These are phyloP conservation scores for Oryzias dopingdopingensis DNA, from an alignment of 2,797 vertebrate genomes.

Conservation along the genomic window DNA sequence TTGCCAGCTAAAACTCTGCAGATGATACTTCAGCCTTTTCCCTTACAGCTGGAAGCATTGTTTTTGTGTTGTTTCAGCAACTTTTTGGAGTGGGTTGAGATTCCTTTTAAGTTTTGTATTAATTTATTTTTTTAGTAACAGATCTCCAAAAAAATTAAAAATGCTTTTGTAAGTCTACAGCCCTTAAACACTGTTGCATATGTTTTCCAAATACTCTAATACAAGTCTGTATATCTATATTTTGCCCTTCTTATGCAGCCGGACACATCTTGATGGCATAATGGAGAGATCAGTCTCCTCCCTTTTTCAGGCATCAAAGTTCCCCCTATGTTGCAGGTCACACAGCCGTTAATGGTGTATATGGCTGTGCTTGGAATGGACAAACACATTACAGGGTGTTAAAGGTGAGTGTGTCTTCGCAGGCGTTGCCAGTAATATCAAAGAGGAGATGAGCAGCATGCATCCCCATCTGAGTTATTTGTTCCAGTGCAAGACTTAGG, in stretches of 20 bases:
- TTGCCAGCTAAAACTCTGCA: not conserved
- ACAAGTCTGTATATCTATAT: not conserved
- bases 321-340: constrained; percentile 22
- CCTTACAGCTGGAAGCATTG: no score
- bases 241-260: not conserved
- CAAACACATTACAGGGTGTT: constrained; percentile 5
- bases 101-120: no score
- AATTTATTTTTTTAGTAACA: no score
- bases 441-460: constrained; percentile 8
- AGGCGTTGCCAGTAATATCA: constrained; percentile 6
- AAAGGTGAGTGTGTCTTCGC: constrained; percentile 3
- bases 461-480: constrained; percentile 4
- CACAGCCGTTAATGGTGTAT: constrained; percentile 28
- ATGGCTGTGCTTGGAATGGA: constrained; percentile 14
- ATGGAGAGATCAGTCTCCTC: constrained; percentile 13
- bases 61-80: no score
- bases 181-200: not conserved
- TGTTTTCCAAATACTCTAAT: not conserved
- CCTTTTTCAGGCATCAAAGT: constrained; percentile 19
- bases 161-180: no score
- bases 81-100: no score
- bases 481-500: not conserved
- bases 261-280: constrained; percentile 5
- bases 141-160: no score
- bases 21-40: no score